Evolutionary conservation across 2,888 invertebrate genomes (phyloP).

Genomic region (Trachelus iudaicus): DNA sequence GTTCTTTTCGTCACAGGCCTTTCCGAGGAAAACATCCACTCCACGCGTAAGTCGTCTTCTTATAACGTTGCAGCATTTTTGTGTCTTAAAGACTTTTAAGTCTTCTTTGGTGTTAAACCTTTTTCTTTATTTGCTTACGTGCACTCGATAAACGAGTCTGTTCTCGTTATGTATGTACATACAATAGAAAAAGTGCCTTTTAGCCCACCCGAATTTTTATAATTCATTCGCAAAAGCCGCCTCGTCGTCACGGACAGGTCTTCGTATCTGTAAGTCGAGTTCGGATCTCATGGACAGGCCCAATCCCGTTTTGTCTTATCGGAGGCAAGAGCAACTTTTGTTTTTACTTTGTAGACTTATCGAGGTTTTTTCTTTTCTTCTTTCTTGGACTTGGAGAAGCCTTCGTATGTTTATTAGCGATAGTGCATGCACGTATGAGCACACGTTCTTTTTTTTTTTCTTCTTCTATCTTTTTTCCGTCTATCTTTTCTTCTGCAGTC

Average conservation of each 20-base stretch:
- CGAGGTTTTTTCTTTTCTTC: too few species aligned
- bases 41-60: slow-evolving; percentile 71
- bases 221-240: neutral
- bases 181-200: neutral
- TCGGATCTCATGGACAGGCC: neutral
- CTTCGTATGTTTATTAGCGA: slow-evolving; percentile 1
- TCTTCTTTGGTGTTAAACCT: neutral
- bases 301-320: neutral
- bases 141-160: neutral
- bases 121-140: neutral
- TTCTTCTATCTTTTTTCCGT: neutral
- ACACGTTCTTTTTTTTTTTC: neutral
- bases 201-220: neutral
- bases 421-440: slow-evolving; percentile 18
- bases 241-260: neutral
- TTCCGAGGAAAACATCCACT: slow-evolving; percentile 73
- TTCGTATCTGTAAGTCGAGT: neutral
- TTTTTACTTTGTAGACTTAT: neutral
- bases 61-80: neutral
- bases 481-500: neutral
- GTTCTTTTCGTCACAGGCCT: slow-evolving; percentile 67
- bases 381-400: neutral
- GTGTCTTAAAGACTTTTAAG: neutral
- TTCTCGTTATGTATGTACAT: neutral
- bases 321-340: neutral